phyloP scores from a whole-genome alignment of 2,797 vertebrate species.

The Arnoldichthys spilopterus region DNA sequence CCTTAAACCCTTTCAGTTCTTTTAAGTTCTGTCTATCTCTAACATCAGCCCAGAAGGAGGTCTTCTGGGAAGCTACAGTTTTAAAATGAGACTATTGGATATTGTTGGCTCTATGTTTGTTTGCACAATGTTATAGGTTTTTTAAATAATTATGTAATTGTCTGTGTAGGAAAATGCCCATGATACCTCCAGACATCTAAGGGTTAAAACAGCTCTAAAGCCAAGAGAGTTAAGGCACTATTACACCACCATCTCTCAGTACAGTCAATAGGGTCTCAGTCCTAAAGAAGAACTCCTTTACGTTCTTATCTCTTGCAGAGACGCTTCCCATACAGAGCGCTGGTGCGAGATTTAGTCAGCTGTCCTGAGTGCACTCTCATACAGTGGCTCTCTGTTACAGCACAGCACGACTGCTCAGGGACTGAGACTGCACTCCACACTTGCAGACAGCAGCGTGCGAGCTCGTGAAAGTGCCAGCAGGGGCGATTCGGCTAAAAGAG shows the following conservation, averaged over 20 bases:
- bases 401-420: conserved; percentile 47
- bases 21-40: no score
- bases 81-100: no score
- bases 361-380: conserved; percentile 39
- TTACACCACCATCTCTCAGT: neutral
- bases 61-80: no score
- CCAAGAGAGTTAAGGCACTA: conserved; percentile 5
- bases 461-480: conserved; percentile 61
- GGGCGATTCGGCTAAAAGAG: conserved; percentile 54
- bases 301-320: conserved; percentile 14
- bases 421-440: conserved; percentile 41
- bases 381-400: conserved; percentile 63
- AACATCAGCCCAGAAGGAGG: no score
- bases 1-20: no score
- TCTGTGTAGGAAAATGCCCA: neutral
- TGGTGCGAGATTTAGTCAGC: conserved; percentile 54
- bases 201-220: neutral
- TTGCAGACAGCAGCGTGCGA: conserved; percentile 54
- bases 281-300: conserved; percentile 33
- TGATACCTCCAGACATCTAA: neutral
- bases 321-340: conserved; percentile 22
- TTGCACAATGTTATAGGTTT: no score
- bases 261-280: conserved; percentile 4
- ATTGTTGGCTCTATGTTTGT: no score
- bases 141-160: no score